A percentile compares a stretch with the other conserved stretches of the same genome.
Evolutionary conservation across 2,113 vertebrate species (phyloP).

Genomic region (Muntiacus reevesi): DNA sequence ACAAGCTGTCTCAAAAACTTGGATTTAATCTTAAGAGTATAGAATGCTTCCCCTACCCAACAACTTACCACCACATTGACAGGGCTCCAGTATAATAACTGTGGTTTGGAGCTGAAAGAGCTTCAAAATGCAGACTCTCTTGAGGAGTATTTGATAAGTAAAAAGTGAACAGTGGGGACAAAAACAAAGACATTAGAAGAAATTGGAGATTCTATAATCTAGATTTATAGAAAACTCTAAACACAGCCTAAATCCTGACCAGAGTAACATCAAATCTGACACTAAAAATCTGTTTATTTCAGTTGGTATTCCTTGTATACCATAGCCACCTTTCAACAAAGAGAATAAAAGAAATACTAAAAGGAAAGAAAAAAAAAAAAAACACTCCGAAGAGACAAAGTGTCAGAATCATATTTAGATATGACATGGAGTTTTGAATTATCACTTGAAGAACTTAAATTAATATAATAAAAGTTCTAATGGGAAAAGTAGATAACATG

Average conservation of each 20-base stretch:
- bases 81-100: not conserved
- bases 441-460: not conserved
- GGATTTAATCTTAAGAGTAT: not conserved
- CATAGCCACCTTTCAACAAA: not conserved
- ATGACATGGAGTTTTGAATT: not conserved
- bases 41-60: not conserved
- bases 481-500: not conserved
- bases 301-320: not conserved
- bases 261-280: not conserved
- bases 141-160: not conserved
- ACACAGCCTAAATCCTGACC: not conserved
- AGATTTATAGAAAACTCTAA: not conserved
- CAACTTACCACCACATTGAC: not conserved
- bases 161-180: not conserved
- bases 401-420: not conserved
- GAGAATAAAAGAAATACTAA: not conserved
- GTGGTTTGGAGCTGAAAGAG: not conserved
- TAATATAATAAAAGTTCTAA: not conserved
- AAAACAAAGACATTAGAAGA: not conserved
- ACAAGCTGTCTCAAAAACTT: not conserved
- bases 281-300: not conserved
- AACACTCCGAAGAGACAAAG: not conserved
- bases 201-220: not conserved
- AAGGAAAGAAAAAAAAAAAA: not conserved
- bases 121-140: not conserved